Conservation (phyloP, 1,140 invertebrate genomes). For the Penaeus japonicus region DNA sequence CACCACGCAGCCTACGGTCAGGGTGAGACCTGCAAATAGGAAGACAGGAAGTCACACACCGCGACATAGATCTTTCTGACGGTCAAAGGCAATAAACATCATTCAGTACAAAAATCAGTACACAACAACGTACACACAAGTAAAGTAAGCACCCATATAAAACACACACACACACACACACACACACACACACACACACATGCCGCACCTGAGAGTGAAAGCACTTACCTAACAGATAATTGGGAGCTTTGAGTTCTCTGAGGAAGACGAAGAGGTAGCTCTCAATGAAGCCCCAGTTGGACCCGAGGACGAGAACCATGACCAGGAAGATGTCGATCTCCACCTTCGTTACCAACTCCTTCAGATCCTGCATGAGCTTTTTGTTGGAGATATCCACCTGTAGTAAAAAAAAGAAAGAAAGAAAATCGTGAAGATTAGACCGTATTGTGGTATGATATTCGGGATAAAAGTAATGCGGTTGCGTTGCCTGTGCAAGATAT, state of each 20-base stretch:
- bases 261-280: conserved; percentile 85
- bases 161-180: not conserved
- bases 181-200: not conserved
- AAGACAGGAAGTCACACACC: not conserved
- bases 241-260: conserved; percentile 61
- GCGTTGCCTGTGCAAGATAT: not conserved
- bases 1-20: conserved; percentile 81
- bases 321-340: conserved; percentile 76
- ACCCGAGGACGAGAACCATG: conserved; percentile 79
- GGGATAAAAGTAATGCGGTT: not conserved
- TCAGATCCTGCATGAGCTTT: conserved; percentile 69
- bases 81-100: not conserved
- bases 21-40: conserved; percentile 73
- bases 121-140: too few species aligned
- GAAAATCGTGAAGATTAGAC: not conserved
- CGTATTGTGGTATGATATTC: not conserved
- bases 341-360: conserved; percentile 72
- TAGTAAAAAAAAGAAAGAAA: not conserved
- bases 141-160: too few species aligned
- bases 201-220: not conserved
- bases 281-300: conserved; percentile 85
- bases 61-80: not conserved
- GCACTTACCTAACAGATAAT: conserved; percentile 76
- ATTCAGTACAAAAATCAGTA: too few species aligned
- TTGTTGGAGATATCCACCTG: conserved; percentile 4